These are phyloP conservation scores for Homarus gammarus DNA, from an alignment of 2,888 invertebrate species.

Conservation along the genomic window DNA sequence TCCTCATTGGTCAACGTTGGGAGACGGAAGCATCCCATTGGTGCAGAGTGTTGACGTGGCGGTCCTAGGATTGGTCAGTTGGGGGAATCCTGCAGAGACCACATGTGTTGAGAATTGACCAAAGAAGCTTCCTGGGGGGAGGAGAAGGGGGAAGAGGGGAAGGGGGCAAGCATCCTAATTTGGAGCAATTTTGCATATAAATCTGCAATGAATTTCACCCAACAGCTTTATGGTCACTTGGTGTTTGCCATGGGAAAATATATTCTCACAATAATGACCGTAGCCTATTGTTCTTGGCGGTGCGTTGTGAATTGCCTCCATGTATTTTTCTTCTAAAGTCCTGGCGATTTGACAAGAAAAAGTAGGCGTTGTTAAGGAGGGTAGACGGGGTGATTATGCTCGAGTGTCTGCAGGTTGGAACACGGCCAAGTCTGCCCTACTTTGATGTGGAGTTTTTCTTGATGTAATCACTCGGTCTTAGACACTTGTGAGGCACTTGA, in stretches of 20 bases:
- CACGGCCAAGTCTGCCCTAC: conserved; percentile 21
- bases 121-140: conserved; percentile 54
- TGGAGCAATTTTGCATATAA: conserved; percentile 72
- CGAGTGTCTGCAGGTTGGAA: conserved; percentile 4
- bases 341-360: conserved; percentile 52
- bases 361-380: conserved; percentile 50
- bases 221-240: conserved; percentile 65
- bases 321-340: conserved; percentile 47
- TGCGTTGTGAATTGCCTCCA: conserved; percentile 53
- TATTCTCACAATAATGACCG: conserved; percentile 67
- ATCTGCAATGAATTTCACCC: conserved; percentile 68
- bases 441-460: conserved; percentile 38
- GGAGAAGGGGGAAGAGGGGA: not conserved
- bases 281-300: conserved; percentile 63
- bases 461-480: conserved; percentile 40
- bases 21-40: conserved; percentile 46
- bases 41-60: conserved; percentile 23
- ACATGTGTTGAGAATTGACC: conserved; percentile 62
- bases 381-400: conserved; percentile 22
- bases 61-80: conserved; percentile 50
- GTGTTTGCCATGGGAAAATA: conserved; percentile 69
- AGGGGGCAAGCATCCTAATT: conserved; percentile 50
- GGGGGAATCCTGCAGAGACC: conserved; percentile 35
- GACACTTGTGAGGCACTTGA: conserved; percentile 46
- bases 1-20: conserved; percentile 38